Percentiles rank a stretch among this genome's conserved stretches.
Conservation (phyloP, 2,888 invertebrate genomes). For the Melanchra persicariae region DNA sequence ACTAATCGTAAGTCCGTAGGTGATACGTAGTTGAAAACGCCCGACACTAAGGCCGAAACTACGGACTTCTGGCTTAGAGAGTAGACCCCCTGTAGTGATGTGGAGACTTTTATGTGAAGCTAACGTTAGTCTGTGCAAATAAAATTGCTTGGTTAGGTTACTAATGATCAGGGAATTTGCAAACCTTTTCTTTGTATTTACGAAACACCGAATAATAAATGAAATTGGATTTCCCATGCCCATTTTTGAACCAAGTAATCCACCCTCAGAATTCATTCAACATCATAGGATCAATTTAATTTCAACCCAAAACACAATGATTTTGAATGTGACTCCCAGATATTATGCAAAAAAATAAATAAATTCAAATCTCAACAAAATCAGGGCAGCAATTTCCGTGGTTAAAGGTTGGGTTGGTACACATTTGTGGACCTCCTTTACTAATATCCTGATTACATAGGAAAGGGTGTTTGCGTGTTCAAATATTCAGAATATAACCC, state of each 20-base stretch:
- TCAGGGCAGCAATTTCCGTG: slow-evolving; percentile 35
- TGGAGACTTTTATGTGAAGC: neutral
- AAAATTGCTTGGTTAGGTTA: neutral
- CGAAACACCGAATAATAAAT: slow-evolving; percentile 10
- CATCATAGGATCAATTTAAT: slow-evolving; percentile 11
- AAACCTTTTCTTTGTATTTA: slow-evolving; percentile 7
- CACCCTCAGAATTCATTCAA: too few relatives aligned
- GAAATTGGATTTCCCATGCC: neutral
- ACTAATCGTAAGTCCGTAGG: too few relatives aligned
- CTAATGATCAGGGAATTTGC: neutral
- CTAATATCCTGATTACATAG: slow-evolving; percentile 64
- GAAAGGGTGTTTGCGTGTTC: slow-evolving; percentile 57
- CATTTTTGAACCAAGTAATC: neutral
- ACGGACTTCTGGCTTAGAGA: too few relatives aligned
- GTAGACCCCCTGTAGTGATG: too few relatives aligned
- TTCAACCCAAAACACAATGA: slow-evolving; percentile 12
- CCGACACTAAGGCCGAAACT: too few relatives aligned
- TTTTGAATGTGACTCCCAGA: neutral
- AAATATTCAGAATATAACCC: slow-evolving; percentile 66
- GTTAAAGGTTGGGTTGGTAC: slow-evolving; percentile 41
- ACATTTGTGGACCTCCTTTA: slow-evolving; percentile 47
- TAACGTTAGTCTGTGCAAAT: neutral
- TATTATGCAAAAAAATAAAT: slow-evolving; percentile 19
- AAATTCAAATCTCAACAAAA: slow-evolving; percentile 48
- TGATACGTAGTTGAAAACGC: too few relatives aligned